Percentiles rank a stretch among this genome's conserved stretches.
Conservation (phyloP, 2,888 invertebrate genomes). For the Catocala nupta region DNA sequence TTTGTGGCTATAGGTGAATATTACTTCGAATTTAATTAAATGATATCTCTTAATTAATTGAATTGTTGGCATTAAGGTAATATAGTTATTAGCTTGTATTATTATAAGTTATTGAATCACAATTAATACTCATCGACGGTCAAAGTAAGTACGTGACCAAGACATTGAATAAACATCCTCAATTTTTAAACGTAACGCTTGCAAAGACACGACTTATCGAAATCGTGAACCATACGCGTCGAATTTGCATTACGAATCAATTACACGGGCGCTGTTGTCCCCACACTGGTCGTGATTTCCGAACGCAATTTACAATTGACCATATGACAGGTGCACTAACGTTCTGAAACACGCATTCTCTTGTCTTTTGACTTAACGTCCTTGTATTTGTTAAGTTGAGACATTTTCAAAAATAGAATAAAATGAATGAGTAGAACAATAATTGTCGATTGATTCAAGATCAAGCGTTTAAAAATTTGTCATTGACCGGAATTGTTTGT, state of each 20-base stretch:
- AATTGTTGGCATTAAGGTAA: no score
- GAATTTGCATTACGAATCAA: constrained; percentile 48
- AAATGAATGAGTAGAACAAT: neutral
- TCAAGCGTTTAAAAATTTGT: constrained; percentile 19
- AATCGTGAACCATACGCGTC: constrained; percentile 41
- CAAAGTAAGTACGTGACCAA: constrained; percentile 49
- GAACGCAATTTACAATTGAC: constrained; percentile 33
- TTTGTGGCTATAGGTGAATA: no score
- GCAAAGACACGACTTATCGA: constrained; percentile 24
- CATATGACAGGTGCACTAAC: constrained; percentile 41
- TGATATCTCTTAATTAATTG: no score
- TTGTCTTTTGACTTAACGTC: constrained; percentile 14
- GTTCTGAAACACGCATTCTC: constrained; percentile 29
- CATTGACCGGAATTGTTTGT: constrained; percentile 31
- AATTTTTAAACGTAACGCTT: constrained; percentile 32
- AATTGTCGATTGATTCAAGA: constrained; percentile 20
- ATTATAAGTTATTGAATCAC: neutral
- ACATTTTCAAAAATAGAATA: constrained; percentile 20
- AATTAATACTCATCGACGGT: constrained; percentile 35
- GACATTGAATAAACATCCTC: constrained; percentile 36
- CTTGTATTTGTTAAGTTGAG: constrained; percentile 21
- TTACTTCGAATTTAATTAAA: no score
- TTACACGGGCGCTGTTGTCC: constrained; percentile 37
- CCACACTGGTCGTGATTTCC: constrained; percentile 35
- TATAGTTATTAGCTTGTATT: no score